Evolutionary conservation across 92 coral and sea anemone genomes (phyloP), one percentile per base, ranked within the genome.

Genomic region (Paragorgia papillata): DNA sequence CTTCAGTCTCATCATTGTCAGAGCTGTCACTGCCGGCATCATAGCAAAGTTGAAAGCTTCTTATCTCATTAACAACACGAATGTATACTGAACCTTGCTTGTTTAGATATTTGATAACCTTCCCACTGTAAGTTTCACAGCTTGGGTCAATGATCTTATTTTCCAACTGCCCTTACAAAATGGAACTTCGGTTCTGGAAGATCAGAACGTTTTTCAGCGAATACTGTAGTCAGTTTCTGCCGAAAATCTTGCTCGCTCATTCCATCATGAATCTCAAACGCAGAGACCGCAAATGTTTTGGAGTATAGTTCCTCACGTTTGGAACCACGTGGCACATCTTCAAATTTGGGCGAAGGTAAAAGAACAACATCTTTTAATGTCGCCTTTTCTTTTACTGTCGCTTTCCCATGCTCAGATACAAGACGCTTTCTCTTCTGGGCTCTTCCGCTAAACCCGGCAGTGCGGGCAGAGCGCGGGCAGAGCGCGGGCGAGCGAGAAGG

Each of bases 81-180:
- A 84, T 29, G 31, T 84, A 84, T 41, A 84, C 27, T 26, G 88
- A 74, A 20, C 84, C 88, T 69, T 78, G 80, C 35, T 84, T 84
- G 0, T 73, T 57, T 5, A 84, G 58, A 48, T 84, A 78, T 22
- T 84, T 84, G 2, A 84, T 9, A 26, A 84, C 73, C 75, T 84
- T 84, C 0, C 88, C 84, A 61, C 31, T 55, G 41, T 65, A 84
- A 26, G 84, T 68, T 26, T 82, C 66, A 60, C 54, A 29, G 80
- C 20, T 1, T 64, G 80, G 71, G 32, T 22, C 33, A 17, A 84
- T 79, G 15, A 84, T 77, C 55, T 84, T 84, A 37, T n/a, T 62
- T 84, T 6, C 88, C 88, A 56, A 84, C 80, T 10, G 84, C 88
- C 70, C 84, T 78, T 2, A 79, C 88, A 37, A 68, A 84, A 27